Evolutionary conservation across 2,797 vertebrate genomes (phyloP), one percentile per base, ranked within the genome.

Genomic region (Chiloscyllium punctatum): DNA sequence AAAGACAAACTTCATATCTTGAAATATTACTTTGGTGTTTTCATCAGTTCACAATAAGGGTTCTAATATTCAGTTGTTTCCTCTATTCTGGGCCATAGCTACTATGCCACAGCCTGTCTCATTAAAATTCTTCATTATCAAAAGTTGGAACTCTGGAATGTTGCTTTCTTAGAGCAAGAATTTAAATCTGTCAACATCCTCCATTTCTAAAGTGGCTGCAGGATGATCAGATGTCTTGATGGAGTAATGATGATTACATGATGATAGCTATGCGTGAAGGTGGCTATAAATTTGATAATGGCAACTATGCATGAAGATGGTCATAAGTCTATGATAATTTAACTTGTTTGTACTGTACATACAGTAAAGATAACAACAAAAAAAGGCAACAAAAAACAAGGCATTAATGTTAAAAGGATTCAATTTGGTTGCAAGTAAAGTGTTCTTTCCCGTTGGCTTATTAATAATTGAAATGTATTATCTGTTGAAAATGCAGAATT

Each of bases 81-180:
- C n/a, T 95, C 94, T 15, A 27, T 53, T 77, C 42, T 8, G 53
- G 15, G 21, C 48, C 27, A 57, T 3, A 13, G 25, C 15, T 94
- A 30, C 37, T 53, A 74, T 7, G 69, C 51, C 42, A 71, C 37
- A 95, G 30, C 48, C 30, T 33, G 51, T 51, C 94, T 77, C 15
- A 95, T 95, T 95, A 77, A 95, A 95, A 27, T 95, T 57, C 5
- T 53, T 74, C 15, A 72, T 21, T 77, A n/a, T 95, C 71, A 57
- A 27, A 74, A 16, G 51, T 57, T n/a, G 69, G 42, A 27, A 74
- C 8, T 95, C 48, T 2, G 71, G 48, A 94, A 74, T 51, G 48
- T 51, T n/a, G 48, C 94, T 77, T 30, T 53, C 94, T 74, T 53
- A 13, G 13, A 77, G 51, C 2, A 74, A 77, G 71, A 66, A 33